phyloP scores from a whole-genome alignment of 1,140 invertebrate genomes.

The Sipha flava region DNA sequence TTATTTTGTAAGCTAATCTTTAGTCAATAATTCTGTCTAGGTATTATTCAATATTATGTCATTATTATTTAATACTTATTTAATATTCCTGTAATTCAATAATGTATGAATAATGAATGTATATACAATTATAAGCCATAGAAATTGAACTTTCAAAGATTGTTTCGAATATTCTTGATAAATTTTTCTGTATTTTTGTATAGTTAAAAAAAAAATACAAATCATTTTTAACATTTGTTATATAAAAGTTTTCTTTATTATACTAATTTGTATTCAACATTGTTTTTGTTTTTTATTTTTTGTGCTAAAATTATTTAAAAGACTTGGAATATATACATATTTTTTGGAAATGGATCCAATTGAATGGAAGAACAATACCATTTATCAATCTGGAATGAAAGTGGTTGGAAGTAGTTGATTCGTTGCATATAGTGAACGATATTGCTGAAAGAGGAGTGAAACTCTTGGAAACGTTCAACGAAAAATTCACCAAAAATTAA shows the following conservation, averaged over 20 bases:
- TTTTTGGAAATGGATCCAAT: constrained; percentile 10
- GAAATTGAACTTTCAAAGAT: background rate
- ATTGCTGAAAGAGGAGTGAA: constrained; percentile 38
- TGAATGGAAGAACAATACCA: background rate
- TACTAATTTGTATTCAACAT: constrained; percentile 5
- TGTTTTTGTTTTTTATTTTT: background rate
- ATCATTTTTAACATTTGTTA: background rate
- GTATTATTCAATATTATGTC: too few species aligned
- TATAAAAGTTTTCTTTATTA: background rate
- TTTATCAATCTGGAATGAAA: constrained; percentile 17
- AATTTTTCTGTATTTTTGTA: background rate
- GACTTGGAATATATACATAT: background rate
- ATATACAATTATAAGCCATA: background rate
- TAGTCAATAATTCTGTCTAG: too few species aligned
- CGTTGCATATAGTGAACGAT: constrained; percentile 38
- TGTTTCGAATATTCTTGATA: background rate
- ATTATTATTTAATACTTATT: too few species aligned
- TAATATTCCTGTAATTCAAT: too few species aligned
- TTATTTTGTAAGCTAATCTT: too few species aligned
- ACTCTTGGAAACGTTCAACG: constrained; percentile 37
- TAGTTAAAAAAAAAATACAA: background rate
- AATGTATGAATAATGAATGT: too few species aligned
- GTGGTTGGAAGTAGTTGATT: constrained; percentile 37
- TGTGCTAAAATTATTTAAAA: background rate
- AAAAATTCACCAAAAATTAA: constrained; percentile 3